Conservation (phyloP, 1,140 invertebrate genomes). For the Andricus grossulariae region DNA sequence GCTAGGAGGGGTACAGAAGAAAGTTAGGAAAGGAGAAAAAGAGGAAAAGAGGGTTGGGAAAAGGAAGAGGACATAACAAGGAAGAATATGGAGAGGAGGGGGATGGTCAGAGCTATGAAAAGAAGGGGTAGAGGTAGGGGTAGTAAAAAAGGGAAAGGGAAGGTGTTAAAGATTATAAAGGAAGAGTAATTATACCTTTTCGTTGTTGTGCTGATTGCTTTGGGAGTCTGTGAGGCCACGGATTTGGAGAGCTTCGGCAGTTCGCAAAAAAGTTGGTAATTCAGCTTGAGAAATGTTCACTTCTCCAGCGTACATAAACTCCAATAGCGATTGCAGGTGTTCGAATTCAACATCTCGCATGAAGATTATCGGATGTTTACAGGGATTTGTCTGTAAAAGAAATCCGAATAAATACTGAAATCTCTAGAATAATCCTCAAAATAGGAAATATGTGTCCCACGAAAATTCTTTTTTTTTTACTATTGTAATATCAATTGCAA, state of each 20-base stretch:
- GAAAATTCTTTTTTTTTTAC: too few relatives aligned
- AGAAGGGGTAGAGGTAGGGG: too few relatives aligned
- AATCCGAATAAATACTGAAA: neutral
- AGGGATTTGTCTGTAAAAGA: constrained; percentile 86
- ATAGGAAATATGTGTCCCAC: too few relatives aligned
- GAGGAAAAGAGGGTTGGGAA: too few relatives aligned
- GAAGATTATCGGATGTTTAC: constrained; percentile 90
- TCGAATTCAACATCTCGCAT: constrained; percentile 87
- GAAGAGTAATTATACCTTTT: constrained; percentile 65
- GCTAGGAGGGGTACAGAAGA: too few relatives aligned
- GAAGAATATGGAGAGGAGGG: too few relatives aligned
- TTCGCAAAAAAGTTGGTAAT: constrained; percentile 89
- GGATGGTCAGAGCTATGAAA: too few relatives aligned
- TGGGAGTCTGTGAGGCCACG: constrained; percentile 86
- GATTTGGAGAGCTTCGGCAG: constrained; percentile 91
- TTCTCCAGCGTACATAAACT: constrained; percentile 92
- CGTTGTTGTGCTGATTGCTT: constrained; percentile 74
- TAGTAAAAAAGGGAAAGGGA: neutral
- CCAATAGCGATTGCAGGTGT: constrained; percentile 85
- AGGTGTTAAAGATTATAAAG: too few relatives aligned
- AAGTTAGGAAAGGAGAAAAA: too few relatives aligned
- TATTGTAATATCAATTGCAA: too few relatives aligned
- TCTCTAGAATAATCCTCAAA: too few relatives aligned
- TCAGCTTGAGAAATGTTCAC: constrained; percentile 94
- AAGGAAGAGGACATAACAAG: too few relatives aligned